Evolutionary conservation across 2,797 vertebrate genomes (phyloP), one percentile per base, ranked within the genome.

Genomic region (Smutsia gigantea): DNA sequence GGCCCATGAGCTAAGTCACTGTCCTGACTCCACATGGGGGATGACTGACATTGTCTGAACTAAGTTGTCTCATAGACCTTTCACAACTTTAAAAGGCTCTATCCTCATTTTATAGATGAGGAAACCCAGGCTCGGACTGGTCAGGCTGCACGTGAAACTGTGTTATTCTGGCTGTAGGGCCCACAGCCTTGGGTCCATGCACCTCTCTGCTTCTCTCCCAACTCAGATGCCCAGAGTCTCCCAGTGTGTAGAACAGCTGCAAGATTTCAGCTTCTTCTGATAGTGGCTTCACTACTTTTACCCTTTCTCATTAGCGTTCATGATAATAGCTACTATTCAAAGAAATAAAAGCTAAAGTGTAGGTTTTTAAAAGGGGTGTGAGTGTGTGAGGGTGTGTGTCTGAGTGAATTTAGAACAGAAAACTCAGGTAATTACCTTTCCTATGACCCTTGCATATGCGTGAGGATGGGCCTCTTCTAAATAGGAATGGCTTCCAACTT

Each of bases 21-120:
- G 23, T 10, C 39, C 23, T n/a, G 19, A 61, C 12, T 69, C 42
- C 5, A 4, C 23, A 21, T 34, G 42, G 46, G 27, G 14, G 71
- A 7, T 57, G 83, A 82, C n/a, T 37, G 18, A 68, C 39, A 51
- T 63, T 87, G 84, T 84, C 42, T 84, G 55, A 87, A 82, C 51
- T 82, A 66, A 68, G 66, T 63, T 57, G 17, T 57, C 51, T 79
- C 25, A 15, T 17, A 10, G 49, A n/a, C 29, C 69, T 79, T 93
- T 42, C 77, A 92, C 34, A 39, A 53, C 23, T 9, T 63, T n/a
- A 25, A 87, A 78, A 85, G 9, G 23, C 42, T 18, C 27, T 9
- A 17, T 37, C 11, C n/a, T 29, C 10, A 13, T 63, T 27, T 72
- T 37, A 68, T 15, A 59, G 23, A 55, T 5, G n/a, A 66, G 63